These are phyloP conservation scores for Sarcophaga carnaria DNA, from an alignment of 2,888 invertebrate genomes.

Conservation along the genomic window DNA sequence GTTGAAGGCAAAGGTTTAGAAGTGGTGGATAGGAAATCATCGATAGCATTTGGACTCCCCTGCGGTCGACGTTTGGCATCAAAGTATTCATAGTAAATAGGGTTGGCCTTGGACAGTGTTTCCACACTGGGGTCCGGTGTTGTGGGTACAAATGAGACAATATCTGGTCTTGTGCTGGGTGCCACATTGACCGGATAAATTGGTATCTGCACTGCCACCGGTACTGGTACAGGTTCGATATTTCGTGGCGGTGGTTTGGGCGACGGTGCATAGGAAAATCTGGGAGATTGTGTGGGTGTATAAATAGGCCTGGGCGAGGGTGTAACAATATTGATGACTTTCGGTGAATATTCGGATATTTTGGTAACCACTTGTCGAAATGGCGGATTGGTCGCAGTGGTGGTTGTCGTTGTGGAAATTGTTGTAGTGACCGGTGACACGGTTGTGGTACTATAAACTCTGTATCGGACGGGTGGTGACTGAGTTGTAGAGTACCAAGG, in stretches of 20 bases:
- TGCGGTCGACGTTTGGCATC: constrained; percentile 80
- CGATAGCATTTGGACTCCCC: constrained; percentile 73
- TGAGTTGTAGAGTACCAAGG: constrained; percentile 73
- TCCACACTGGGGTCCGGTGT: constrained; percentile 73
- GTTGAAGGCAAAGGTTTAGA: constrained; percentile 71
- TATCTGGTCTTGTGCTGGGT: constrained; percentile 72
- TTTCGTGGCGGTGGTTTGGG: constrained; percentile 69
- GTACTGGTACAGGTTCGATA: constrained; percentile 76
- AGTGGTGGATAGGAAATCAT: constrained; percentile 73
- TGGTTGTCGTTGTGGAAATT: constrained; percentile 61
- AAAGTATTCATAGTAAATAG: constrained; percentile 82
- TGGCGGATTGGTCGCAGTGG: constrained; percentile 66
- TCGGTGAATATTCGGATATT: constrained; percentile 75
- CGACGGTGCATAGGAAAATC: constrained; percentile 83
- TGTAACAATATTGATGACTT: constrained; percentile 73
- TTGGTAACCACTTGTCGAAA: constrained; percentile 75
- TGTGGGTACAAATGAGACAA: constrained; percentile 77
- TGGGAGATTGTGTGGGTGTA: constrained; percentile 72
- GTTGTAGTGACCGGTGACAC: constrained; percentile 74
- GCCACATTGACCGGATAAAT: constrained; percentile 76
- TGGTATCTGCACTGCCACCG: constrained; percentile 77
- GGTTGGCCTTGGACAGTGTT: constrained; percentile 79
- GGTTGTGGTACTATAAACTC: constrained; percentile 61
- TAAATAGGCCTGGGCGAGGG: constrained; percentile 85
- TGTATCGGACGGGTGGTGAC: constrained; percentile 54